Evolutionary conservation across 2,113 vertebrate species (phyloP).

Genomic region (Aleadryas rufinucha): DNA sequence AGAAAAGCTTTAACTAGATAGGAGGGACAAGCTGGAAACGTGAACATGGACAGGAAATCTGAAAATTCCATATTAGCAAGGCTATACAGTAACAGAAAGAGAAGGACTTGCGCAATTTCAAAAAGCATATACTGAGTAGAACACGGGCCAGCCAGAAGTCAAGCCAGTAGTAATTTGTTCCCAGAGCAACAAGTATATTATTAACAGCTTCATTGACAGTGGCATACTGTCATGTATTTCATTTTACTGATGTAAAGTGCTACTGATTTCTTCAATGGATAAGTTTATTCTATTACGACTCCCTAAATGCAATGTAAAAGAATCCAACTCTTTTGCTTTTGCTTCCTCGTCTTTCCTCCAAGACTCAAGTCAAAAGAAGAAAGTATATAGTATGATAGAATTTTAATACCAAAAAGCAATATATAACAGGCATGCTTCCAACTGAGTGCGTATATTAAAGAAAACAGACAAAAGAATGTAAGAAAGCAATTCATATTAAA

Average conservation of each 20-base stretch:
- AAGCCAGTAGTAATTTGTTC: not conserved
- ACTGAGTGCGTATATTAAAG: not conserved
- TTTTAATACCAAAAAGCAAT: not conserved
- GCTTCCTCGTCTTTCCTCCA: not conserved
- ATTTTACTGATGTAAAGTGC: not conserved
- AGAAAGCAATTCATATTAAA: not conserved
- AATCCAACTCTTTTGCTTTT: not conserved
- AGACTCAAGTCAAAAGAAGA: not conserved
- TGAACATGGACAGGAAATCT: not conserved
- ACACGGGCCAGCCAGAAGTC: not conserved
- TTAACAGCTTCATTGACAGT: not conserved
- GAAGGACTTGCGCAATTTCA: not conserved
- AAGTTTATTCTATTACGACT: not conserved
- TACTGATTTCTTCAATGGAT: not conserved
- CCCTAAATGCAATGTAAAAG: not conserved
- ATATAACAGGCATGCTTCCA: not conserved
- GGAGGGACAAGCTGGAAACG: not conserved
- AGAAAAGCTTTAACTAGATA: not conserved
- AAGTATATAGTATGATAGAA: not conserved
- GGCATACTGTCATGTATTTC: not conserved
- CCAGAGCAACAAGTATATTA: not conserved
- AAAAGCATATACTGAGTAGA: not conserved
- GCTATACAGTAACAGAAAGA: not conserved
- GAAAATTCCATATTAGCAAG: not conserved
- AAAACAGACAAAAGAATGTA: not conserved